These are phyloP conservation scores for Drosophila sturtevanti DNA, from an alignment of 1,140 invertebrate species.

Conservation along the genomic window DNA sequence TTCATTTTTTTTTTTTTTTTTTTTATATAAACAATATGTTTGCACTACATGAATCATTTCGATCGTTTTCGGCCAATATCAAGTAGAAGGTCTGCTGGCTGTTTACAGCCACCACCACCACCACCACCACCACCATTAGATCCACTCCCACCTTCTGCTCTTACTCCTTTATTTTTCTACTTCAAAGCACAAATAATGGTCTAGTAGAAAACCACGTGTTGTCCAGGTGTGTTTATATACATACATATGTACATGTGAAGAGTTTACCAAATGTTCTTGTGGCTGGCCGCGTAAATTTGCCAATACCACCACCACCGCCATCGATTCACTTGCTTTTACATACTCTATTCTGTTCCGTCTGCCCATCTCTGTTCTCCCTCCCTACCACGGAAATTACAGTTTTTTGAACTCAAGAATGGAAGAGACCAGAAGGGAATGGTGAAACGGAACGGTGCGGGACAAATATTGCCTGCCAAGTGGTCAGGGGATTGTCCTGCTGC, in stretches of 20 bases:
- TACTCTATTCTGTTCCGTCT: no score
- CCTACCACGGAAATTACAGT: background rate
- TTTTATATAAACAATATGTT: constrained; percentile 28
- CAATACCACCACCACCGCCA: constrained; percentile 4
- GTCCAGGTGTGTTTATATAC: constrained; percentile 56
- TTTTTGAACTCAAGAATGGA: constrained; percentile 6
- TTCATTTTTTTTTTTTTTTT: background rate
- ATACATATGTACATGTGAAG: no score
- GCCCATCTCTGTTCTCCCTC: no score
- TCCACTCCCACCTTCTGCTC: background rate
- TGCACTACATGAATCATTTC: constrained; percentile 50
- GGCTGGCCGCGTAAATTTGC: constrained; percentile 42
- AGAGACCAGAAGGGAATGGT: background rate
- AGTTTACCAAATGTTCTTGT: constrained; percentile 46
- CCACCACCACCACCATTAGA: constrained; percentile 24
- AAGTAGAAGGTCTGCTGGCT: constrained; percentile 21
- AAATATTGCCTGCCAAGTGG: background rate
- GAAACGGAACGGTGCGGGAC: background rate
- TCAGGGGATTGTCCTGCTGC: constrained; percentile 24
- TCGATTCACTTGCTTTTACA: no score
- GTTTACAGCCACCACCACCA: constrained; percentile 29
- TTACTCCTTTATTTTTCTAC: constrained; percentile 32
- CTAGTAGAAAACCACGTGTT: constrained; percentile 68
- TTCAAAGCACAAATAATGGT: constrained; percentile 62
- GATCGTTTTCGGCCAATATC: background rate